Evolutionary conservation across 53 echinoderm and acorn worm species (phyloP).

Genomic region (Hippasteria phrygiana): DNA sequence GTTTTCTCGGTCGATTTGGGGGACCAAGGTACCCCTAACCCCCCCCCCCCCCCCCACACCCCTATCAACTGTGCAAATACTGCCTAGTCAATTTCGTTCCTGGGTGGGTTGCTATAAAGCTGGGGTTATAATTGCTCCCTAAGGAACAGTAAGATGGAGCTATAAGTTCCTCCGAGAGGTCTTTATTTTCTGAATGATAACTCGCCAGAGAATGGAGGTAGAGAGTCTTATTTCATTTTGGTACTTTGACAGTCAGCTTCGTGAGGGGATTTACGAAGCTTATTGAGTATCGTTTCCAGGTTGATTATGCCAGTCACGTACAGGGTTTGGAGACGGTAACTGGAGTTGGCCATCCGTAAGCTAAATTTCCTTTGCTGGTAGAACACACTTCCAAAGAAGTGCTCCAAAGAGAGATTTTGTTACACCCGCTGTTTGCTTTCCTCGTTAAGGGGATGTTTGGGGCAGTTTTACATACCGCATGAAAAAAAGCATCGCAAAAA

Average conservation of each 20-base stretch:
- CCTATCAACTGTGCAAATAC: constrained; percentile 5
- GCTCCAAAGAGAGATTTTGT: background rate
- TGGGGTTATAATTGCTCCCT: constrained; percentile 30
- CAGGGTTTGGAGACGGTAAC: constrained; percentile 27
- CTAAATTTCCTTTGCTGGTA: background rate
- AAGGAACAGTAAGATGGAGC: constrained; percentile 22
- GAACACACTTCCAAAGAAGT: background rate
- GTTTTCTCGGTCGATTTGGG: constrained; percentile 34
- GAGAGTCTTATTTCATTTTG: background rate
- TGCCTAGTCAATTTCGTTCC: constrained; percentile 9
- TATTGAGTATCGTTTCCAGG: constrained; percentile 36
- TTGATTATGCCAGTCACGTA: constrained; percentile 58
- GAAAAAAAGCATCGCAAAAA: background rate
- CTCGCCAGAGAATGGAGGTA: background rate
- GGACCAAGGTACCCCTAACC: background rate
- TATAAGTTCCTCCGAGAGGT: constrained; percentile 1
- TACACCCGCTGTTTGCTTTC: constrained; percentile 42
- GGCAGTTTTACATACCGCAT: background rate
- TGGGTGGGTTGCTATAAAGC: background rate
- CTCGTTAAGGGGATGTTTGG: constrained; percentile 24
- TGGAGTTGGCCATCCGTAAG: constrained; percentile 48
- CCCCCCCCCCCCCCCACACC: background rate
- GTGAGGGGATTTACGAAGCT: constrained; percentile 48
- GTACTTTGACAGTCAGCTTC: background rate
- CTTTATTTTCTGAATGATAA: background rate